Evolutionary conservation across 2,888 invertebrate genomes (phyloP), one percentile per base, ranked within the genome.

Genomic region (Amiota mariae): DNA sequence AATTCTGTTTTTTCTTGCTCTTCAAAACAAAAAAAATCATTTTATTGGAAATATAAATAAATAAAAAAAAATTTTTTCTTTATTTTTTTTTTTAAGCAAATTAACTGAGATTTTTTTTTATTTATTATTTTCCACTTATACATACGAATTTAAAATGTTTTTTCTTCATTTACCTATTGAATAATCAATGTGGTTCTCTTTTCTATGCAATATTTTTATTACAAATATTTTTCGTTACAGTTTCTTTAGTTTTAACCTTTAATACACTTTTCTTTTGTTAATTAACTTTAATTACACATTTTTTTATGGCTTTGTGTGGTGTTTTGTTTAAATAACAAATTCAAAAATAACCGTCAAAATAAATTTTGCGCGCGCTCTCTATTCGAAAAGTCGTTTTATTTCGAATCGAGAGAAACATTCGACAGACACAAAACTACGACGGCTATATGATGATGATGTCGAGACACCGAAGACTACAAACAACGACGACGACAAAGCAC

Each of bases 271-370:
- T 36, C 8, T 36, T 36, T 36, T 36, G 36, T 36, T 6, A 36
- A 36, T 0, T 36, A 36, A 36, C 2, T 2, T 36, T 11, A 63
- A 6, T 6, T 59, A 59, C 59, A 59, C 24, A n/a, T 15, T 59
- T 12, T 12, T 24, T 18, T 1, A 11, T 59, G 59, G 18, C 18
- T 24, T 18, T 18, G 9, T 57, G n/a, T 57, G 57, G 10, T 13
- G 57, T 68, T 20, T 47, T n/a, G 46, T 71, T 48, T n/a, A 48
- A n/a, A 24, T n/a, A 64, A 24, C 56, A 20, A 70, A 76, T 77
- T 87, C 87, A 84, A 84, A 84, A 81, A 78, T 84, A 84, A 84
- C 84, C 86, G 84, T 85, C 87, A 82, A 68, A 47, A 79, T 81
- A 6, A 36, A 36, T 82, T 79, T 76, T 80, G 85, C 84, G 83